phyloP scores from a whole-genome alignment of 2,888 invertebrate species.

The Drosophila pseudotakahashii region DNA sequence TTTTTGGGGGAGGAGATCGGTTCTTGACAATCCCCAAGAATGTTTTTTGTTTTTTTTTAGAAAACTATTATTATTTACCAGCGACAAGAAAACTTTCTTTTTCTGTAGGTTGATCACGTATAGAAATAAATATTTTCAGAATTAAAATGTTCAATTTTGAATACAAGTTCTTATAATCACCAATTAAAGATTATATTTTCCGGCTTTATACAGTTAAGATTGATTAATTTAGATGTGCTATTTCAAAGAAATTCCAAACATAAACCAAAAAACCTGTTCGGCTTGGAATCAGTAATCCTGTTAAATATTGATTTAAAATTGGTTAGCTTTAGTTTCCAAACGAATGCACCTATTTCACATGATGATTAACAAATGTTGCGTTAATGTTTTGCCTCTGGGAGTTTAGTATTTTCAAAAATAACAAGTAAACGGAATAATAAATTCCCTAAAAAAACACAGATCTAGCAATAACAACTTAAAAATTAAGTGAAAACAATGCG shows the following conservation, averaged over 20 bases:
- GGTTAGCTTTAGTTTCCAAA: not conserved
- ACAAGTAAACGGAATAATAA: too few relatives aligned
- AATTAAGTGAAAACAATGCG: constrained; percentile 6
- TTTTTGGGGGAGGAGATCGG: not conserved
- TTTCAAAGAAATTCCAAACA: not conserved
- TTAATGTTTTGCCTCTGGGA: not conserved
- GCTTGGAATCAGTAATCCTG: constrained; percentile 1
- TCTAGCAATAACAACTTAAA: not conserved
- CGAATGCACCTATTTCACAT: not conserved
- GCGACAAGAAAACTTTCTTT: too few relatives aligned
- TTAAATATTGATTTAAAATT: constrained; percentile 11
- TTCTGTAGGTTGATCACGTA: too few relatives aligned
- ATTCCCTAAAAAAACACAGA: not conserved
- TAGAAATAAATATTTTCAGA: too few relatives aligned
- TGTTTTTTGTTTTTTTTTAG: not conserved
- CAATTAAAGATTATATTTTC: too few relatives aligned
- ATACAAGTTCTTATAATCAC: too few relatives aligned
- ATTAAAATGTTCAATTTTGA: too few relatives aligned
- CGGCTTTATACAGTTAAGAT: not conserved
- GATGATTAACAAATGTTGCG: not conserved
- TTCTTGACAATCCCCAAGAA: not conserved
- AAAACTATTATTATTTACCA: too few relatives aligned
- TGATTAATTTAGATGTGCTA: not conserved
- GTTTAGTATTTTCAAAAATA: not conserved
- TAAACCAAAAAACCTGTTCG: constrained; percentile 8